These are phyloP conservation scores for Drosophila seguyi DNA, from an alignment of 1,140 invertebrate genomes.

Conservation along the genomic window DNA sequence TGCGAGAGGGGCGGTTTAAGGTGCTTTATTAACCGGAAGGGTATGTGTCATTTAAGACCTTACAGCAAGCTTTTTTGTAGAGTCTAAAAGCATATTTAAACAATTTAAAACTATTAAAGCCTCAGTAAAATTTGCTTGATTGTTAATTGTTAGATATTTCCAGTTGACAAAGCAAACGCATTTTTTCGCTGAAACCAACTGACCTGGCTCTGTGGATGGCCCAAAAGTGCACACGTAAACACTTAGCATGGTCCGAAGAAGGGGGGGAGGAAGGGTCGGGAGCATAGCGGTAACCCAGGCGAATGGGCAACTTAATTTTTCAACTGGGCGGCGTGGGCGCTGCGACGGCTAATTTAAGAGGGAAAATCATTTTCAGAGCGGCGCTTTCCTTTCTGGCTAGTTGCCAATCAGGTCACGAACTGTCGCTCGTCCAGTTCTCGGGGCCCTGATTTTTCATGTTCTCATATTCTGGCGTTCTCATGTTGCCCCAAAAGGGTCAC, in stretches of 20 bases:
- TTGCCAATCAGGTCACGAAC: constrained; percentile 74
- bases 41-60: neutral
- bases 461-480: constrained; percentile 20
- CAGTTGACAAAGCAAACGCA: constrained; percentile 11
- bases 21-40: neutral
- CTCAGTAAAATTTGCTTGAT: neutral
- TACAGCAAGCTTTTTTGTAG: too few relatives aligned
- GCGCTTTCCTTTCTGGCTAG: constrained; percentile 40
- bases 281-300: constrained; percentile 17
- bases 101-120: neutral
- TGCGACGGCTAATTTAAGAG: constrained; percentile 64
- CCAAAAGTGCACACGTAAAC: constrained; percentile 67
- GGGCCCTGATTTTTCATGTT: constrained; percentile 40
- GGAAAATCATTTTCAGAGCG: constrained; percentile 59
- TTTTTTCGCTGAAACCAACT: constrained; percentile 10
- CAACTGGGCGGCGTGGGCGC: constrained; percentile 28
- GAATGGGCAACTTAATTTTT: constrained; percentile 64
- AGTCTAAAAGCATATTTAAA: too few relatives aligned
- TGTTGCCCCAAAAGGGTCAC: constrained; percentile 54
- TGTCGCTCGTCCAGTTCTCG: constrained; percentile 47
- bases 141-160: neutral
- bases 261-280: neutral
- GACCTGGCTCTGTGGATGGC: constrained; percentile 5
- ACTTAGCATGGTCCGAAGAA: constrained; percentile 46
- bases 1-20: neutral